Percentiles rank a stretch among this genome's conserved stretches.
These are phyloP conservation scores for Drosophila saltans DNA, from an alignment of 1,140 invertebrate species.

Conservation along the genomic window DNA sequence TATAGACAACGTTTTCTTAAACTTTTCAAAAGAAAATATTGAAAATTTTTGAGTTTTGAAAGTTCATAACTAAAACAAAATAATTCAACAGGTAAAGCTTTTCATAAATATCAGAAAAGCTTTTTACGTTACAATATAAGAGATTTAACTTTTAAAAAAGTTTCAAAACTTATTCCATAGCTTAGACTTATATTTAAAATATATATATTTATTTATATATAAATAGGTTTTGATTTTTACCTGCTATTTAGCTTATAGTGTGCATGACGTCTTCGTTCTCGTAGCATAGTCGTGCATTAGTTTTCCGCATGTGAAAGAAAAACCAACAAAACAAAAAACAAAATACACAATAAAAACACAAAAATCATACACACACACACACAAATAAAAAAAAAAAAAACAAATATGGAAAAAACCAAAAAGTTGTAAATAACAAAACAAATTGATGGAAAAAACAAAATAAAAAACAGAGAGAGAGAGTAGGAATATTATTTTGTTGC, in stretches of 20 bases:
- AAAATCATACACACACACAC: slow-evolving; percentile 25
- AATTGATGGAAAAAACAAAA: slow-evolving; percentile 44
- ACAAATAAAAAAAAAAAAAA: slow-evolving; percentile 47
- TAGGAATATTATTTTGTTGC: slow-evolving; percentile 67
- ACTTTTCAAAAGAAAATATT: background rate
- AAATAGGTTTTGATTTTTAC: slow-evolving; percentile 60
- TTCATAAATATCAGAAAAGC: slow-evolving; percentile 5
- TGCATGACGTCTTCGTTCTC: slow-evolving; percentile 83
- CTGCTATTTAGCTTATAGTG: slow-evolving; percentile 83
- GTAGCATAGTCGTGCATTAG: slow-evolving; percentile 82
- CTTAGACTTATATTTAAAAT: background rate
- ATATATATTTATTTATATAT: slow-evolving; percentile 14
- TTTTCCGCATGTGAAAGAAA: slow-evolving; percentile 82
- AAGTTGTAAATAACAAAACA: slow-evolving; percentile 32
- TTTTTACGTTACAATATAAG: slow-evolving; percentile 35
- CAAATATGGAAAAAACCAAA: slow-evolving; percentile 32
- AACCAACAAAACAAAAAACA: slow-evolving; percentile 76
- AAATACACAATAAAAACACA: slow-evolving; percentile 58
- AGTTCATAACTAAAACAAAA: background rate
- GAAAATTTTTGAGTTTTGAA: slow-evolving; percentile 3
- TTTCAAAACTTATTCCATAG: background rate
- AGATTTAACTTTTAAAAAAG: slow-evolving; percentile 22
- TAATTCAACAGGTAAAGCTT: background rate
- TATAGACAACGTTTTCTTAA: background rate
- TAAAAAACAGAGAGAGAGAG: slow-evolving; percentile 30